Conservation (phyloP, 2,797 vertebrate species). For the Sternarchorhynchus goeldii region DNA sequence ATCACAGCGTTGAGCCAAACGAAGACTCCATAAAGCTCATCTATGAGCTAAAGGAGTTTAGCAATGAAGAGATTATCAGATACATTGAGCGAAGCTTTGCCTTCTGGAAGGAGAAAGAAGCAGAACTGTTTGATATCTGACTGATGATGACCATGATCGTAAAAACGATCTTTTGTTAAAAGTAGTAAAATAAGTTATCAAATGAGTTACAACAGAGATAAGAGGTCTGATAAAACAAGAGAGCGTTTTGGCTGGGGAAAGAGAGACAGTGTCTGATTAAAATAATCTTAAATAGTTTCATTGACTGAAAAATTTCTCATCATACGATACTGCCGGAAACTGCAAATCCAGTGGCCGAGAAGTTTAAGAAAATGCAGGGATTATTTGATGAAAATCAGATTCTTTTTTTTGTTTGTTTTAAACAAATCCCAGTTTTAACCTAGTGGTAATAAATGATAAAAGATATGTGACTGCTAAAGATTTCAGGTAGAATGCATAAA, state of each 20-base stretch:
- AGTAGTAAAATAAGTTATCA: background rate
- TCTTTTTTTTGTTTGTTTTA: background rate
- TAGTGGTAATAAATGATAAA: background rate
- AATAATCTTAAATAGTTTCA: background rate
- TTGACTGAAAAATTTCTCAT: background rate
- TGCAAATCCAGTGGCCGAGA: background rate
- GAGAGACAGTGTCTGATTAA: background rate
- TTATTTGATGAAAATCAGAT: background rate
- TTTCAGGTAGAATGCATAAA: background rate
- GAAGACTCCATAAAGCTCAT: conserved; percentile 82
- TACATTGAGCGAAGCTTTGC: conserved; percentile 98
- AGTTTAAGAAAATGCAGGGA: background rate
- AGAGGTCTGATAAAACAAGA: background rate
- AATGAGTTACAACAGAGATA: background rate
- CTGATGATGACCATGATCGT: background rate
- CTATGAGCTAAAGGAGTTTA: conserved; percentile 92
- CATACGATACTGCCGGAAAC: background rate
- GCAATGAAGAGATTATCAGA: conserved; percentile 92
- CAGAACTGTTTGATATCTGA: conserved; percentile 88
- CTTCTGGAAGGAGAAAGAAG: conserved; percentile 98
- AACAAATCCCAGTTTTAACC: background rate
- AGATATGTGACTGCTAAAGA: background rate
- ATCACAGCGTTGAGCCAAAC: conserved; percentile 48
- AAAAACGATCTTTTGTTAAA: background rate
- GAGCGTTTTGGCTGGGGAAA: background rate